Evolutionary conservation across 1,140 invertebrate genomes (phyloP).

Genomic region (Cyphomyrmex costatus): DNA sequence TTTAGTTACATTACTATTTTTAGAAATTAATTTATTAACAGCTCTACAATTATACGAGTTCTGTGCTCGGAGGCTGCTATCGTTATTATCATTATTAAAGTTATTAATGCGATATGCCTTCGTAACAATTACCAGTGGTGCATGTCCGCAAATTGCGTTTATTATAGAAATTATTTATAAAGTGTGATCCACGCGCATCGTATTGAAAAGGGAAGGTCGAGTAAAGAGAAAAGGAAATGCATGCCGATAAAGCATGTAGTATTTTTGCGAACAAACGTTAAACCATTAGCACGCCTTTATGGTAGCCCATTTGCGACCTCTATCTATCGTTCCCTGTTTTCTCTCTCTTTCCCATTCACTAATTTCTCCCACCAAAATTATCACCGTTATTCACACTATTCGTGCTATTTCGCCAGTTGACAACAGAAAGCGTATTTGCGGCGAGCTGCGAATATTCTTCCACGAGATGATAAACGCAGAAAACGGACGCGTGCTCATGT

Average conservation of each 20-base stretch:
- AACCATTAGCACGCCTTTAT: constrained; percentile 52
- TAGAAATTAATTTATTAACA: constrained; percentile 32
- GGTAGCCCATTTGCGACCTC: constrained; percentile 41
- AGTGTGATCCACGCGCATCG: constrained; percentile 8
- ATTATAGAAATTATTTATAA: constrained; percentile 55
- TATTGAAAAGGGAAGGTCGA: constrained; percentile 3
- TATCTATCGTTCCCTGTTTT: background rate
- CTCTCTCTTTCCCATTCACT: constrained; percentile 35
- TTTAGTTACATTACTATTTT: constrained; percentile 12
- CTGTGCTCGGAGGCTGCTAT: background rate
- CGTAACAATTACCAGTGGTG: constrained; percentile 47
- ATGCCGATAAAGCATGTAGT: constrained; percentile 38
- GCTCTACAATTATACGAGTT: background rate
- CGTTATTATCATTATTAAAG: constrained; percentile 46
- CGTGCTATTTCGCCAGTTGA: constrained; percentile 43
- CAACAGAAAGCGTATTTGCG: constrained; percentile 52
- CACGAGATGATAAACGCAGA: constrained; percentile 49
- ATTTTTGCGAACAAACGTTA: constrained; percentile 58
- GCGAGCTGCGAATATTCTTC: constrained; percentile 44
- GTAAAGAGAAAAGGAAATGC: constrained; percentile 31
- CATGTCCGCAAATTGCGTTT: constrained; percentile 50
- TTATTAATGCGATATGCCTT: constrained; percentile 48
- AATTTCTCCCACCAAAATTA: constrained; percentile 47
- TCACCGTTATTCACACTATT: constrained; percentile 55
- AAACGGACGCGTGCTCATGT: background rate